These are phyloP conservation scores for Acrocephalus arundinaceus DNA, from an alignment of 2,113 vertebrate species.

Conservation along the genomic window DNA sequence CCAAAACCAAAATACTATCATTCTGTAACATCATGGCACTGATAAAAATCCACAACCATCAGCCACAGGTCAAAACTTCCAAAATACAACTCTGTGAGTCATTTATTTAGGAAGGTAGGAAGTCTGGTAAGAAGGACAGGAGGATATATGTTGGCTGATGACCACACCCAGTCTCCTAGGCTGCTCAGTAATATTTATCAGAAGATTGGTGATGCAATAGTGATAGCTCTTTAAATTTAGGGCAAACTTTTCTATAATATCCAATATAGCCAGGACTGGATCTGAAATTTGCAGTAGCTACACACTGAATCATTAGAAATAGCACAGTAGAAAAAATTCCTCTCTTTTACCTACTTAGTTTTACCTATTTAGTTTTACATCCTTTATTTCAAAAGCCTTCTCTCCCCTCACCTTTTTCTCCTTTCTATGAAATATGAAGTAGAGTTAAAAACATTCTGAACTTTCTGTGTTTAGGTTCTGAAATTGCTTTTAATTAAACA, in stretches of 20 bases:
- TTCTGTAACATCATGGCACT: not conserved
- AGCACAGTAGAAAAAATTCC: not conserved
- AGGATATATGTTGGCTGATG: not conserved
- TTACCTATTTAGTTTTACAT: not conserved
- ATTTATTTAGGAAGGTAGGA: not conserved
- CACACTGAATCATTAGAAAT: not conserved
- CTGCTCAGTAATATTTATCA: not conserved
- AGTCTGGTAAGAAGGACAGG: not conserved
- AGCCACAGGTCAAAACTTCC: not conserved
- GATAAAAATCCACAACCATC: not conserved
- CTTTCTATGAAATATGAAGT: not conserved
- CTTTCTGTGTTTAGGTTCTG: not conserved
- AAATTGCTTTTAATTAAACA: slow-evolving; percentile 17
- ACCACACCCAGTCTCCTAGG: not conserved
- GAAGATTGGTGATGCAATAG: not conserved
- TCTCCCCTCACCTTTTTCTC: not conserved
- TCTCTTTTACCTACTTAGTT: not conserved
- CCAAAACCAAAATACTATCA: not conserved
- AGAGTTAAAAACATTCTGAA: not conserved
- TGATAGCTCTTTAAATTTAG: not conserved
- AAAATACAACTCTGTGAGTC: not conserved
- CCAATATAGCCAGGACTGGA: not conserved
- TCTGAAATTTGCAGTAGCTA: not conserved
- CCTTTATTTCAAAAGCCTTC: not conserved
- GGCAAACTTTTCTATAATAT: not conserved